phyloP scores from a whole-genome alignment of 2,888 invertebrate genomes.

The Cetonia aurata region DNA sequence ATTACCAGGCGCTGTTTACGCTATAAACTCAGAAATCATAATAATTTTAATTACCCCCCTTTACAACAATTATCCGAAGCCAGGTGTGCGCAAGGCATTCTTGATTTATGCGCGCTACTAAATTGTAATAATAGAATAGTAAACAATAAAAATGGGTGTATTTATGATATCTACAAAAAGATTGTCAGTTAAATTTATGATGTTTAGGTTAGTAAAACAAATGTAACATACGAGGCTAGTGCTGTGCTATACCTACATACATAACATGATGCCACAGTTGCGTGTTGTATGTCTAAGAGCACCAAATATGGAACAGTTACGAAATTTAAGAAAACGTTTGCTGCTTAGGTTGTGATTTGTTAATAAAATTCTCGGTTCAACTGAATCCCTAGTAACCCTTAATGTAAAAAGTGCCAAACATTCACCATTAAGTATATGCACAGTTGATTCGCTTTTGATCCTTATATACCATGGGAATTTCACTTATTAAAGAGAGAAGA shows the following conservation, averaged over 20 bases:
- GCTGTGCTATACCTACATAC: background rate
- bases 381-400: too few species aligned
- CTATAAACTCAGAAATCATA: slow-evolving; percentile 38
- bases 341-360: background rate
- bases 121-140: slow-evolving; percentile 43
- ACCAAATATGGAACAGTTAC: slow-evolving; percentile 30
- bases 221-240: slow-evolving; percentile 28
- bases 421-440: too few species aligned
- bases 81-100: slow-evolving; percentile 43
- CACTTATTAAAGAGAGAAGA: too few species aligned
- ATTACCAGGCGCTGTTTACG: slow-evolving; percentile 35
- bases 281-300: background rate
- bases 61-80: slow-evolving; percentile 40
- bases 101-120: slow-evolving; percentile 40
- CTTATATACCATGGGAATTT: too few species aligned
- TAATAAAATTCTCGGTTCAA: too few species aligned
- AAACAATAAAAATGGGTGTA: slow-evolving; percentile 44
- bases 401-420: too few species aligned
- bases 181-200: slow-evolving; percentile 44
- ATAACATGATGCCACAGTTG: background rate
- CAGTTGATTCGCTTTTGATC: too few species aligned
- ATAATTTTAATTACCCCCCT: slow-evolving; percentile 38
- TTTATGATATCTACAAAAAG: slow-evolving; percentile 45
- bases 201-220: slow-evolving; percentile 43
- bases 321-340: slow-evolving; percentile 15